These are phyloP conservation scores for Bambusicola thoracicus DNA, from an alignment of 2,113 vertebrate genomes.

Conservation along the genomic window DNA sequence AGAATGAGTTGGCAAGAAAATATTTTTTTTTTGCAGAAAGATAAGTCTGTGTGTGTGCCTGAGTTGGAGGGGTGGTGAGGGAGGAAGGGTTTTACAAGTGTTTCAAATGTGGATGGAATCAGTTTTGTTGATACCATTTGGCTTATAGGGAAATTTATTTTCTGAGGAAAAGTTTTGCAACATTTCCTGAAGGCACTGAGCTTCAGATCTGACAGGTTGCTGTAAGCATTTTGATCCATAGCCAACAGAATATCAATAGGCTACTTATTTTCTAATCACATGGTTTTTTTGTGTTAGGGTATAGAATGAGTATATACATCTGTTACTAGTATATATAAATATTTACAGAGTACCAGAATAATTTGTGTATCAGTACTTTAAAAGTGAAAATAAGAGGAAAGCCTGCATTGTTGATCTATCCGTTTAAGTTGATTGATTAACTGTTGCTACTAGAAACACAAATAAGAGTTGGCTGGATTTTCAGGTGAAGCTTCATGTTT, in stretches of 20 bases:
- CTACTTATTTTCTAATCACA: background rate
- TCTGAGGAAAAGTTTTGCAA: background rate
- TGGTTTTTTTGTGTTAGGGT: background rate
- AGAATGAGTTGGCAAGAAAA: background rate
- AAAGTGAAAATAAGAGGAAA: background rate
- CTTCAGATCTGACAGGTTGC: background rate
- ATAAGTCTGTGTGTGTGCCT: background rate
- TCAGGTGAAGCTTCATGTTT: accelerated
- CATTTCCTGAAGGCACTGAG: background rate
- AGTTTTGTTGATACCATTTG: background rate
- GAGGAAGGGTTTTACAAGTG: background rate
- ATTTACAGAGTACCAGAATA: background rate
- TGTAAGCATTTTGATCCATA: background rate
- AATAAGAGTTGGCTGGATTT: background rate
- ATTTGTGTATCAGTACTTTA: background rate
- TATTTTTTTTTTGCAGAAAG: background rate
- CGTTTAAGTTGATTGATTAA: background rate
- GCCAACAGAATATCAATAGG: background rate
- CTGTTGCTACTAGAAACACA: background rate
- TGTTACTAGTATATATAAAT: background rate
- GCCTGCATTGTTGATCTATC: background rate
- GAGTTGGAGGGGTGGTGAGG: no score
- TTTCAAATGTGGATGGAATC: background rate
- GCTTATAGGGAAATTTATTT: background rate
- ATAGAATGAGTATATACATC: background rate